A percentile compares a stretch with the other conserved stretches of the same genome.
Evolutionary conservation across 2,888 invertebrate species (phyloP).

Genomic region (Drosophila seclusa): DNA sequence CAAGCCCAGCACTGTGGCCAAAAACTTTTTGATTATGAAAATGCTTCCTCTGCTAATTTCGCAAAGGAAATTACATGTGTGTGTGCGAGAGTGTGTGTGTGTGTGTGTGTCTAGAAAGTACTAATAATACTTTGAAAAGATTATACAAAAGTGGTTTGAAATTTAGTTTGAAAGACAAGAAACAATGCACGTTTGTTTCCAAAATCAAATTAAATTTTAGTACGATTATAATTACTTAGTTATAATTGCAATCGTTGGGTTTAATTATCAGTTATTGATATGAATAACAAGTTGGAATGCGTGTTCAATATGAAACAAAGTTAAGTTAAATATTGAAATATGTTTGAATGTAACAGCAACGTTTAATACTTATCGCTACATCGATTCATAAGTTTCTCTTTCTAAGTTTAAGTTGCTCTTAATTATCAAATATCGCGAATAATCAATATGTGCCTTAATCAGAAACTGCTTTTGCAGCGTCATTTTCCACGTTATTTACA

Average conservation of each 20-base stretch:
- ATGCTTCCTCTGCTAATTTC: constrained; percentile 39
- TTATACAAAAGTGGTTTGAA: constrained; percentile 10
- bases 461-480: too few species aligned
- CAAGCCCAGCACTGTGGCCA: constrained; percentile 13
- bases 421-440: too few species aligned
- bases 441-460: too few species aligned
- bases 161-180: constrained; percentile 10
- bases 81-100: constrained; percentile 9
- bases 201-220: constrained; percentile 6
- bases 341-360: too few species aligned
- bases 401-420: too few species aligned
- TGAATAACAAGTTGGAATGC: background rate
- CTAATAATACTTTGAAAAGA: constrained; percentile 19
- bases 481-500: too few species aligned
- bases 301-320: too few species aligned
- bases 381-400: too few species aligned
- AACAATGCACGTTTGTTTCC: constrained; percentile 6
- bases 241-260: background rate
- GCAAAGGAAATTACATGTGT: constrained; percentile 34
- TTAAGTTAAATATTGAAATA: too few species aligned
- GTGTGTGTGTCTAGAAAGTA: constrained; percentile 12
- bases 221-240: constrained; percentile 3
- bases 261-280: background rate
- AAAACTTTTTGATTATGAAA: constrained; percentile 47
- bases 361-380: too few species aligned